A percentile compares a stretch with the other conserved stretches of the same genome.
Conservation (phyloP, 2,888 invertebrate species). For the Epirrhoe alternata region DNA sequence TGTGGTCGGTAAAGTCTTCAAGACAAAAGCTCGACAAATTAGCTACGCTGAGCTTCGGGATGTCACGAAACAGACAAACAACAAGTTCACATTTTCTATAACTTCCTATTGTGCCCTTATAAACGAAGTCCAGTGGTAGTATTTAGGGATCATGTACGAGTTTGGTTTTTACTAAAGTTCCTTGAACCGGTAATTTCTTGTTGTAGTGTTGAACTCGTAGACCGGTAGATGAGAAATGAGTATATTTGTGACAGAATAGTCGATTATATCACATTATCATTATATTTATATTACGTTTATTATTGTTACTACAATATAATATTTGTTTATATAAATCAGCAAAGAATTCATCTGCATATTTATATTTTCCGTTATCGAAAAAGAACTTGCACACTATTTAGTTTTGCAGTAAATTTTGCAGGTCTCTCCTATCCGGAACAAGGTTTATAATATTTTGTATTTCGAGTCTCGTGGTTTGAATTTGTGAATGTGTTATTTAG, state of each 20-base stretch:
- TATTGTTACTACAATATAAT: neutral
- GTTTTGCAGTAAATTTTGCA: slow-evolving; percentile 83
- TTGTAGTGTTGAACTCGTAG: neutral
- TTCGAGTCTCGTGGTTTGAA: slow-evolving; percentile 71
- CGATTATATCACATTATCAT: neutral
- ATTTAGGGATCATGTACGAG: too few species aligned
- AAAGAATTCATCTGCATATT: neutral
- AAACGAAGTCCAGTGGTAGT: too few species aligned
- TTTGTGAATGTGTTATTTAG: slow-evolving; percentile 57
- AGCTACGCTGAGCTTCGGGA: too few species aligned
- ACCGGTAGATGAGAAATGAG: neutral
- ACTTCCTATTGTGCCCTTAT: too few species aligned
- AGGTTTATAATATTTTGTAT: slow-evolving; percentile 75
- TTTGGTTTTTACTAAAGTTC: neutral
- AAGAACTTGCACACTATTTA: slow-evolving; percentile 78
- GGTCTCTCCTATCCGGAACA: slow-evolving; percentile 83
- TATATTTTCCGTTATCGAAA: slow-evolving; percentile 11
- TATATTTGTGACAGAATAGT: neutral
- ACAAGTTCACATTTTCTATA: too few species aligned
- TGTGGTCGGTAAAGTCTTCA: too few species aligned
- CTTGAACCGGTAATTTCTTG: neutral
- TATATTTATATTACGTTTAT: neutral
- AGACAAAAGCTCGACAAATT: too few species aligned
- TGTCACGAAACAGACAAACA: too few species aligned
- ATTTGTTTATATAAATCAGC: neutral